Evolutionary conservation across 2,113 vertebrate species (phyloP).

Genomic region (Ochotona curzoniae): DNA sequence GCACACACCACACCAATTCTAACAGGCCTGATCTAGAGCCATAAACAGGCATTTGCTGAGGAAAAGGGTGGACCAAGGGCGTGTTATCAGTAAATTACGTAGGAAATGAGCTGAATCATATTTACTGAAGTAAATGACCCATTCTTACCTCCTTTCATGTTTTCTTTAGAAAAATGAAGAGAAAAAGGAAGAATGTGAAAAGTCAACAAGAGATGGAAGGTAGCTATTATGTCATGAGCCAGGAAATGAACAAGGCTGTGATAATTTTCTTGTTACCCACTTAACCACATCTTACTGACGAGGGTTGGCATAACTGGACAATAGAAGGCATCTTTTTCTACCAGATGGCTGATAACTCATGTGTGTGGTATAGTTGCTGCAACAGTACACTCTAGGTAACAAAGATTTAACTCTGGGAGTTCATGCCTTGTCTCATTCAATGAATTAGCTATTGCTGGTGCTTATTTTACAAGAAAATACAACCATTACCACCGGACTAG

Average conservation of each 20-base stretch:
- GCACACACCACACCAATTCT: background rate
- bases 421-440: background rate
- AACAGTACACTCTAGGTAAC: constrained; percentile 49
- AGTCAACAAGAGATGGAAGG: constrained; percentile 15
- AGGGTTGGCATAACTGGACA: background rate
- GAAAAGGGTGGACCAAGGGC: background rate
- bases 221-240: background rate
- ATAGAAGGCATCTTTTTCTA: background rate
- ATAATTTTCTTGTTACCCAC: background rate
- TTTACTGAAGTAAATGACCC: constrained; percentile 12
- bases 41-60: rapidly evolving
- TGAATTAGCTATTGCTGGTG: constrained; percentile 70
- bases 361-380: background rate
- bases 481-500: constrained; percentile 73
- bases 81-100: background rate
- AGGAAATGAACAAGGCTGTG: background rate
- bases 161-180: constrained; percentile 49
- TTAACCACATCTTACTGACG: background rate
- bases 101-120: background rate
- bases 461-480: constrained; percentile 64
- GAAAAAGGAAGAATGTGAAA: constrained; percentile 38
- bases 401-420: constrained; percentile 18
- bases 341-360: rapidly evolving
- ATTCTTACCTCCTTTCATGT: background rate
- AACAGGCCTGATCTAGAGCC: constrained; percentile 37